phyloP scores from a whole-genome alignment of 2,888 invertebrate genomes.

The Ochropleura plecta region DNA sequence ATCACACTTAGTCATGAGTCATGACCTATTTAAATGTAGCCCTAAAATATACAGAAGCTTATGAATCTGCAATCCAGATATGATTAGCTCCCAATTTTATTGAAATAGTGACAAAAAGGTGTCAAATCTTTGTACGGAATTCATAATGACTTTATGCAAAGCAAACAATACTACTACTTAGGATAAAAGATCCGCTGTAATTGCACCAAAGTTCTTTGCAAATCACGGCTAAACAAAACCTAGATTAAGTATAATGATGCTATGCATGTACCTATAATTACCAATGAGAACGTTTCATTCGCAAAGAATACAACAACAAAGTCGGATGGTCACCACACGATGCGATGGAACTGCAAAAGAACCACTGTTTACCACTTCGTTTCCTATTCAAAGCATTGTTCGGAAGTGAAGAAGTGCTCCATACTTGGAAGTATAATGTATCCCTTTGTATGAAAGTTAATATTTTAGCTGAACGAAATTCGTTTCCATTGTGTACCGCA shows the following conservation, averaged over 20 bases:
- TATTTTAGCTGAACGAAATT: slow-evolving; percentile 88
- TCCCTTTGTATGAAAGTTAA: slow-evolving; percentile 88
- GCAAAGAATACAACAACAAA: slow-evolving; percentile 50
- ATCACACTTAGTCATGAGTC: neutral
- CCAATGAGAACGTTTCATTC: slow-evolving; percentile 2
- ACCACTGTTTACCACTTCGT: slow-evolving; percentile 90
- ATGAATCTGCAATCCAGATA: too few species aligned
- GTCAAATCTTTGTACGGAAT: neutral
- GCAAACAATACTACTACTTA: neutral
- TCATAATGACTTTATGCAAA: neutral
- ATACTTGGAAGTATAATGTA: slow-evolving; percentile 89
- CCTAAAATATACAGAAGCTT: neutral
- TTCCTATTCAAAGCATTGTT: slow-evolving; percentile 88
- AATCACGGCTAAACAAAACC: neutral
- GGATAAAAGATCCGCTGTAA: neutral
- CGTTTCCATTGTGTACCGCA: slow-evolving; percentile 82
- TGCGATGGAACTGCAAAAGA: slow-evolving; percentile 78
- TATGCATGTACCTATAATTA: neutral
- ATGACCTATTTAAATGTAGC: neutral
- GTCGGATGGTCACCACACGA: slow-evolving; percentile 68
- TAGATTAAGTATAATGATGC: slow-evolving; percentile 11
- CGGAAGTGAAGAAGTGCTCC: slow-evolving; percentile 89
- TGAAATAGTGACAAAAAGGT: neutral
- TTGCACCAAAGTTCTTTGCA: neutral
- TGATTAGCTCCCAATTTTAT: neutral